phyloP scores from a whole-genome alignment of 1,140 invertebrate genomes.

The Euwallacea similis region DNA sequence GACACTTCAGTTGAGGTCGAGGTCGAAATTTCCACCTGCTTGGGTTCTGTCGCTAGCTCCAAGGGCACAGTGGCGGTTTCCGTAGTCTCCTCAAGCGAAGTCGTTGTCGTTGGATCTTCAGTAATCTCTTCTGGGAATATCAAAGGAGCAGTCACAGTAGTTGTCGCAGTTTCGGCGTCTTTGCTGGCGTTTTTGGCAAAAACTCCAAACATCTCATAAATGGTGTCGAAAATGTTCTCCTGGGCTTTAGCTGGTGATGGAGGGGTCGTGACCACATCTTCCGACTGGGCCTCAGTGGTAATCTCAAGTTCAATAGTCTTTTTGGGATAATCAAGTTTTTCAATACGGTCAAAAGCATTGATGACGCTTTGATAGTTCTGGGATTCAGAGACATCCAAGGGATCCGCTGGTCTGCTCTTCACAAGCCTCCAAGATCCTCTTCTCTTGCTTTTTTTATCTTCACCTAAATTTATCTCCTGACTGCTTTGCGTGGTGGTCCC shows the following conservation, averaged over 20 bases:
- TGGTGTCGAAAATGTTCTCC: slow-evolving; percentile 51
- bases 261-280: slow-evolving; percentile 30
- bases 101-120: slow-evolving; percentile 32
- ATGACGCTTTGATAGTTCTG: slow-evolving; percentile 55
- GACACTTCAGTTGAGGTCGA: slow-evolving; percentile 80
- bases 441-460: slow-evolving; percentile 52
- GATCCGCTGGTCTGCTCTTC: slow-evolving; percentile 62
- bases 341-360: slow-evolving; percentile 40
- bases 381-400: slow-evolving; percentile 69
- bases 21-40: slow-evolving; percentile 60
- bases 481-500: neutral
- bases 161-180: slow-evolving; percentile 24
- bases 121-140: slow-evolving; percentile 44
- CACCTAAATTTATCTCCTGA: slow-evolving; percentile 11
- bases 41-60: neutral
- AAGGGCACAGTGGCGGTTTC: neutral
- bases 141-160: slow-evolving; percentile 35
- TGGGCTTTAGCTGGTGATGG: slow-evolving; percentile 42
- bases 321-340: slow-evolving; percentile 26
- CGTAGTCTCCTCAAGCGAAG: slow-evolving; percentile 21
- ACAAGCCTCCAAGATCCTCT: slow-evolving; percentile 69
- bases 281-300: slow-evolving; percentile 13
- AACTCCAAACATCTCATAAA: slow-evolving; percentile 52
- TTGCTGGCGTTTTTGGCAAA: slow-evolving; percentile 25
- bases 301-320: neutral